phyloP scores from a whole-genome alignment of 2,888 invertebrate genomes.

The Tinea pellionella region DNA sequence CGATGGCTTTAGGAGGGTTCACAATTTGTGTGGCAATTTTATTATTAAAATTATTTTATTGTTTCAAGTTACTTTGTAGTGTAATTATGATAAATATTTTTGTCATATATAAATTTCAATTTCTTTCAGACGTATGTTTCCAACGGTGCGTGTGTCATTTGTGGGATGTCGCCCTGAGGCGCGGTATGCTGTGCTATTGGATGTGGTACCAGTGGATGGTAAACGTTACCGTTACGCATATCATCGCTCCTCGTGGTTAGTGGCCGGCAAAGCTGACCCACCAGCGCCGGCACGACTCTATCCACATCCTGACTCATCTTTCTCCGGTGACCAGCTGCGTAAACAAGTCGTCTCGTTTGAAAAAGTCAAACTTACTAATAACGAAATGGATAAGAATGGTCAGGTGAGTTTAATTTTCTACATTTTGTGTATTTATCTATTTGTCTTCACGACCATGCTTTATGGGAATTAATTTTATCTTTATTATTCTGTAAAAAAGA shows the following conservation, averaged over 20 bases:
- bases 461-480: too few species aligned
- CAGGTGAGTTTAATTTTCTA: constrained; percentile 75
- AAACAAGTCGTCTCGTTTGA: constrained; percentile 98
- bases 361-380: constrained; percentile 98
- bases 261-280: constrained; percentile 98
- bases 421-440: neutral
- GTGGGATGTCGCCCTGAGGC: constrained; percentile 84
- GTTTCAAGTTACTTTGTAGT: constrained; percentile 20
- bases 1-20: constrained; percentile 30
- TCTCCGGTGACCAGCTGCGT: constrained; percentile 92
- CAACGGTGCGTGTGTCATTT: constrained; percentile 95
- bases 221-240: constrained; percentile 98
- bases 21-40: neutral
- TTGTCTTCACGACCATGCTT: too few species aligned
- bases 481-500: too few species aligned
- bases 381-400: constrained; percentile 96
- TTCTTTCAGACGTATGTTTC: constrained; percentile 92
- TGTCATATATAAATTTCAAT: neutral
- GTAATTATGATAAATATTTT: neutral
- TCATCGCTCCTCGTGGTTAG: constrained; percentile 97
- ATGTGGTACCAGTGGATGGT: constrained; percentile 96
- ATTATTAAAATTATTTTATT: constrained; percentile 19
- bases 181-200: constrained; percentile 92
- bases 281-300: constrained; percentile 93
- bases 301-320: constrained; percentile 97